Base-by-base conservation (phyloP, 2,797 vertebrate genomes). In the Catharus ustulatus region DNA sequence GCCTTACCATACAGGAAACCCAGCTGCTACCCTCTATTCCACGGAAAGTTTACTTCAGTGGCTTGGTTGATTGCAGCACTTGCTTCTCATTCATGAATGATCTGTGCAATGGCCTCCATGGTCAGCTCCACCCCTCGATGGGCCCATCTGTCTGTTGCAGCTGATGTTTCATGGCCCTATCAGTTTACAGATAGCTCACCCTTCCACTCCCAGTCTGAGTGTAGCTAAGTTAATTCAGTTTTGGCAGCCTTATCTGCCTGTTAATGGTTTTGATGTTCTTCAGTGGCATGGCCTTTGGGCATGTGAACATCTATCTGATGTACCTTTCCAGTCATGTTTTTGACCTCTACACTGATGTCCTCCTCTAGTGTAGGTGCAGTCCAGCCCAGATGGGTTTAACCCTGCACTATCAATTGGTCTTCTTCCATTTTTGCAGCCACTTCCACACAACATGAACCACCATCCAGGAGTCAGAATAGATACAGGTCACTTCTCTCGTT, bases 281-380 rank as follows among this genome's bases (percentile, higher is more conserved):
- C 26, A 43, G 43, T 51, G 67, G 15, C 6, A 0, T 4, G 3
- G 7, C 0, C 57, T 72, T 51, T 38, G 13, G 27, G 22, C 22
- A 13, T 3, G 4, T 62, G 18, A 19, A 15, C 22, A 57, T 29
- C 32, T 43, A 7, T 27, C 18, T 57, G 36, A 58, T 49, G 11
- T 5, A 57, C 19, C 8, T 63, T 58, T 49, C 11, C 13, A 58
- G 13, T 72, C 51, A 38, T 36, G 27, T 38, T 49, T 79, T 64
- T 0, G 0, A n/a, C 22, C 23, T 13, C 15, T 51, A 27, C 32
- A n/a, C 21, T 15, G 13, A 29, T 64, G 38, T 51, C 23, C 19
- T 79, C 32, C 58, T 32, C 32, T 32, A 43, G 6, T 49, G 51
- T 32, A 72, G 36, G 26, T 66, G 11, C 32, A 49, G 26, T 74